Evolutionary conservation across 2,888 invertebrate genomes (phyloP).

Genomic region (Drosophila mercatorum): DNA sequence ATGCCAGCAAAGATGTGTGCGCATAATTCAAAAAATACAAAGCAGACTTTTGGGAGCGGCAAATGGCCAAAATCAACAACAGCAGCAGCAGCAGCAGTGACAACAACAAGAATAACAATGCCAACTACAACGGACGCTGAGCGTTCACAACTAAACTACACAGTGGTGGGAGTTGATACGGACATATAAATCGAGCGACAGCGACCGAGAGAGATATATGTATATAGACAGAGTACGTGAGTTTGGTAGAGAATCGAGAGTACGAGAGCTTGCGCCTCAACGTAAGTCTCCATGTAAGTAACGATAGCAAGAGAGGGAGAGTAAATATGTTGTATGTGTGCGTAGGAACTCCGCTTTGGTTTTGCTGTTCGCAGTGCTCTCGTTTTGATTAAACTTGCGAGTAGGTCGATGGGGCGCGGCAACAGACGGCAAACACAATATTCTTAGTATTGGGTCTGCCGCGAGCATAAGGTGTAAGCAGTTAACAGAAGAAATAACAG

Average conservation of each 20-base stretch:
- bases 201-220: background rate
- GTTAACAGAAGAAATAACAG: slow-evolving; percentile 12
- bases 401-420: slow-evolving; percentile 73
- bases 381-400: slow-evolving; percentile 77
- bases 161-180: slow-evolving; percentile 29
- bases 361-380: slow-evolving; percentile 73
- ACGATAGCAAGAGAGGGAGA: slow-evolving; percentile 12
- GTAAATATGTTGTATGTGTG: slow-evolving; percentile 13
- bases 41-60: slow-evolving; percentile 78
- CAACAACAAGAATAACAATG: slow-evolving; percentile 55
- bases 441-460: slow-evolving; percentile 56
- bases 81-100: slow-evolving; percentile 34
- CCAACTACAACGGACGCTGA: slow-evolving; percentile 66
- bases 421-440: slow-evolving; percentile 54
- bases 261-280: slow-evolving; percentile 46
- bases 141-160: slow-evolving; percentile 60
- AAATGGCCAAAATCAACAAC: slow-evolving; percentile 75
- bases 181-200: slow-evolving; percentile 4
- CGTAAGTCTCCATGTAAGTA: slow-evolving; percentile 42
- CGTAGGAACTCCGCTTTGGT: slow-evolving; percentile 16
- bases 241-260: slow-evolving; percentile 19
- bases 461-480: slow-evolving; percentile 63
- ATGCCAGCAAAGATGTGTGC: slow-evolving; percentile 72
- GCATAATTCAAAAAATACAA: slow-evolving; percentile 75
- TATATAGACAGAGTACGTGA: background rate